Conservation (phyloP, 2,113 vertebrate species). For the Pluvialis apricaria region DNA sequence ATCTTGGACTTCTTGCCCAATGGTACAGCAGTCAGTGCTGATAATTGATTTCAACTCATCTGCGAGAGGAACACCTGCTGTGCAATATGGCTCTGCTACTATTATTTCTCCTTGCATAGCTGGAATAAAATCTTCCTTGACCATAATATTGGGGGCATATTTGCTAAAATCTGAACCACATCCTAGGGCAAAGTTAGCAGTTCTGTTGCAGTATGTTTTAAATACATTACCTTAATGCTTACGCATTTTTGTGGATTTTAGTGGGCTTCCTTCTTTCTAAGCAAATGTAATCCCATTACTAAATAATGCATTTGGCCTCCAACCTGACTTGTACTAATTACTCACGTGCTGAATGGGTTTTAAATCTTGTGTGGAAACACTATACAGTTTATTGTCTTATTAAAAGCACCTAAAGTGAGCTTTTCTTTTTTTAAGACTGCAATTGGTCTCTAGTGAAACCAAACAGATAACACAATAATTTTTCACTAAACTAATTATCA, state of each 20-base stretch:
- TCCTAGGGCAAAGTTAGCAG: not conserved
- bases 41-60: constrained; percentile 42
- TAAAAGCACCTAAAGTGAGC: constrained; percentile 55
- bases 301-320: constrained; percentile 56
- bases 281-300: constrained; percentile 35
- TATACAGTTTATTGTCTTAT: constrained; percentile 43
- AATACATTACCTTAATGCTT: not conserved
- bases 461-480: constrained; percentile 67
- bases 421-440: constrained; percentile 4
- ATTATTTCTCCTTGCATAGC: not conserved
- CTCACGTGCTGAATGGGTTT: constrained; percentile 4
- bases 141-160: not conserved
- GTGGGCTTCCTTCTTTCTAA: constrained; percentile 14
- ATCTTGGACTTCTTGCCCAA: not conserved
- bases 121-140: not conserved
- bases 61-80: constrained; percentile 33
- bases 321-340: constrained; percentile 35
- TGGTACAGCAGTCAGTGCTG: constrained; percentile 2
- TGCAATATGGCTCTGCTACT: not conserved
- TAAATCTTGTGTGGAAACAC: not conserved
- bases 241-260: not conserved
- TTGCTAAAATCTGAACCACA: not conserved
- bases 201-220: not conserved
- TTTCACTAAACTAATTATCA: constrained; percentile 75
- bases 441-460: constrained; percentile 65